Conservation (phyloP, 2,797 vertebrate species). For the Distichodus sexfasciatus region DNA sequence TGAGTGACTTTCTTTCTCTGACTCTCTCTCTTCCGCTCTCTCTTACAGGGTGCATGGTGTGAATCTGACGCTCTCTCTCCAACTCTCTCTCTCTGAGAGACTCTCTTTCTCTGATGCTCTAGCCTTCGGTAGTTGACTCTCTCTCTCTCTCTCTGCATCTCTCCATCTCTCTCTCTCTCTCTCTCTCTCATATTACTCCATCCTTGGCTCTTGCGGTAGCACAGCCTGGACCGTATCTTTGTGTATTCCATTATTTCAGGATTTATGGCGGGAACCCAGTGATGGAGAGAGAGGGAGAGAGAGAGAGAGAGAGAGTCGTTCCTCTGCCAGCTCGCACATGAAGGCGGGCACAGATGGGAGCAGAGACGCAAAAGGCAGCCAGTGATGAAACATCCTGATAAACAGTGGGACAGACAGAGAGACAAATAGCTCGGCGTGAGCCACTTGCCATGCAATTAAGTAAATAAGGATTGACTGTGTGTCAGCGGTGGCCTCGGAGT, state of each 20-base stretch:
- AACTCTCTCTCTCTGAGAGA: constrained; percentile 3
- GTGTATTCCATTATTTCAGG: constrained; percentile 58
- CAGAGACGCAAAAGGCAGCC: constrained; percentile 45
- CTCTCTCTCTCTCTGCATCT: neutral
- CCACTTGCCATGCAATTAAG: constrained; percentile 60
- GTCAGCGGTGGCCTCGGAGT: constrained; percentile 45
- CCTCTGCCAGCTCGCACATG: constrained; percentile 49
- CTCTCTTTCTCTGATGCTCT: neutral
- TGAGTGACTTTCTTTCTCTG: constrained; percentile 31
- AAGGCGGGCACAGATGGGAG: constrained; percentile 53
- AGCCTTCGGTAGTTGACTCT: neutral
- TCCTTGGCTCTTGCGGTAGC: constrained; percentile 38
- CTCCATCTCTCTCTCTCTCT: constrained; percentile 20
- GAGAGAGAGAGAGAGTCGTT: constrained; percentile 44
- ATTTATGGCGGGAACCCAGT: constrained; percentile 56
- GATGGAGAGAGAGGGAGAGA: constrained; percentile 49
- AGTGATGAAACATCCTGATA: constrained; percentile 57
- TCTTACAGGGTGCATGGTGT: too few species aligned
- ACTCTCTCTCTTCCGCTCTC: constrained; percentile 25
- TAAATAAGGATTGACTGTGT: constrained; percentile 61
- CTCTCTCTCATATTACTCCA: constrained; percentile 4
- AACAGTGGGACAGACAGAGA: constrained; percentile 55
- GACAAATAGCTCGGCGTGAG: constrained; percentile 55
- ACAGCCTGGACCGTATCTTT: constrained; percentile 51
- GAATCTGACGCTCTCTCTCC: constrained; percentile 21